Evolutionary conservation across 2,797 vertebrate species (phyloP).

Genomic region (Notamacropus eugenii): DNA sequence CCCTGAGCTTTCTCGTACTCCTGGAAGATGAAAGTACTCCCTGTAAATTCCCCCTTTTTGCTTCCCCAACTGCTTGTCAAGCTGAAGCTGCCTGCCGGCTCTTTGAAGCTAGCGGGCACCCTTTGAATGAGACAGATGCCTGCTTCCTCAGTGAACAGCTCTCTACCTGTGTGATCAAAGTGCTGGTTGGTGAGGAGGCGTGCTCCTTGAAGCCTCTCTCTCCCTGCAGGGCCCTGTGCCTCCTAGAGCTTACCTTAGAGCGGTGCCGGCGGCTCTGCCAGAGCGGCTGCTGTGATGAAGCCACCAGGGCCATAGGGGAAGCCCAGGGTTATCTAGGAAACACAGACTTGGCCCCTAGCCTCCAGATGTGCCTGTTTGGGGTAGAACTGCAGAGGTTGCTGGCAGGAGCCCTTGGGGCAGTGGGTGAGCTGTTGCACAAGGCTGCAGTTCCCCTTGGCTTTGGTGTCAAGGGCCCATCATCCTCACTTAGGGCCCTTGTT

Average conservation of each 20-base stretch:
- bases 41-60: constrained; percentile 76
- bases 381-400: constrained; percentile 80
- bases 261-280: constrained; percentile 87
- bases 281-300: constrained; percentile 76
- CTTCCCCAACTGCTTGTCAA: constrained; percentile 73
- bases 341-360: constrained; percentile 50
- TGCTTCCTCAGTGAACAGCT: constrained; percentile 84
- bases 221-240: constrained; percentile 64
- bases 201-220: not conserved
- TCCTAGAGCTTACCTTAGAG: constrained; percentile 87
- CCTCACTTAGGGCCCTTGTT: constrained; percentile 83
- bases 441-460: constrained; percentile 84
- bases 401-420: not conserved
- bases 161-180: constrained; percentile 57
- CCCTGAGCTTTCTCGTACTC: constrained; percentile 90
- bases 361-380: constrained; percentile 83
- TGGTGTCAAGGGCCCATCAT: constrained; percentile 62
- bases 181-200: constrained; percentile 1
- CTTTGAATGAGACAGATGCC: constrained; percentile 79
- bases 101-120: constrained; percentile 81
- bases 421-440: constrained; percentile 76
- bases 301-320: constrained; percentile 75
- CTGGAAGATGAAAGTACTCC: constrained; percentile 78
- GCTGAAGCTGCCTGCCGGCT: constrained; percentile 81
- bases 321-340: constrained; percentile 64